Conservation (phyloP, 2,888 invertebrate species). For the Cantharis flavilabris region DNA sequence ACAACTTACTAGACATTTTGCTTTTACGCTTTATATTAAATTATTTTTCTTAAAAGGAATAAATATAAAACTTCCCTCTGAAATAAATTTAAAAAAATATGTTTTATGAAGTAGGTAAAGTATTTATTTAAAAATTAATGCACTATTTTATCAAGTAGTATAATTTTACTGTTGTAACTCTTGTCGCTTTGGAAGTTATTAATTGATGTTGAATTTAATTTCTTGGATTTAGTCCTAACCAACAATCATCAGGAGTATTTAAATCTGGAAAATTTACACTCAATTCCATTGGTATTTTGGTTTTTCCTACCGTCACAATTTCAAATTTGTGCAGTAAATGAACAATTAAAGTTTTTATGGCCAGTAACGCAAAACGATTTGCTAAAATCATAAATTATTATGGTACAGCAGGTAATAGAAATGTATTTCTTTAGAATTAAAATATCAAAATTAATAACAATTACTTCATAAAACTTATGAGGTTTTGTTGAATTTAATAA, state of each 20-base stretch:
- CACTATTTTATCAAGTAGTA: too few relatives aligned
- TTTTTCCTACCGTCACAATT: slow-evolving; percentile 39
- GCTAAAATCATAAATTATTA: slow-evolving; percentile 18
- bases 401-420: neutral
- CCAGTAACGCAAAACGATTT: slow-evolving; percentile 32
- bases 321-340: slow-evolving; percentile 40
- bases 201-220: neutral
- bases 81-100: too few relatives aligned
- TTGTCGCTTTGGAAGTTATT: neutral
- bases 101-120: too few relatives aligned
- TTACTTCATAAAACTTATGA: too few relatives aligned
- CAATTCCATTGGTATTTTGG: slow-evolving; percentile 39
- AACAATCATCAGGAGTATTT: slow-evolving; percentile 39
- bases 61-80: too few relatives aligned
- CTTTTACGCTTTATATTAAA: neutral
- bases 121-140: too few relatives aligned
- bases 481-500: too few relatives aligned
- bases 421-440: too few relatives aligned
- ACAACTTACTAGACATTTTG: neutral
- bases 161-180: too few relatives aligned
- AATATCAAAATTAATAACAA: too few relatives aligned
- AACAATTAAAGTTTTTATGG: slow-evolving; percentile 37
- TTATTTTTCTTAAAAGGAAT: neutral
- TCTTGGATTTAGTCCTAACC: slow-evolving; percentile 39
- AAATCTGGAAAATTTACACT: slow-evolving; percentile 32